Conservation (phyloP, 2,797 vertebrate species). For the Melanotaenia boesemani region DNA sequence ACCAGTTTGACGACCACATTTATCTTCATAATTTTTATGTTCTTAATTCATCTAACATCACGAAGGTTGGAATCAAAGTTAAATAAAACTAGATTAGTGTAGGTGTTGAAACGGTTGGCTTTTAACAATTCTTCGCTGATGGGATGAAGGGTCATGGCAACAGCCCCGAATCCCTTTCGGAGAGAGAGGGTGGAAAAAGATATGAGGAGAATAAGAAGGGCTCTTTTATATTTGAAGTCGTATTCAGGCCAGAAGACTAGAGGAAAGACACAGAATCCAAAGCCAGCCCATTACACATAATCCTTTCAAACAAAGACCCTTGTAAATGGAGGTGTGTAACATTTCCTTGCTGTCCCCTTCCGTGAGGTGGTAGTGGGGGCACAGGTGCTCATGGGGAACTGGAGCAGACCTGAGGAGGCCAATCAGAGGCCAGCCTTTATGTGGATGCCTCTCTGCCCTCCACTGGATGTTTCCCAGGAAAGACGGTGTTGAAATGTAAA, state of each 20-base stretch:
- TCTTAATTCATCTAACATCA: slow-evolving; percentile 7
- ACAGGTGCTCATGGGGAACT: slow-evolving; percentile 53
- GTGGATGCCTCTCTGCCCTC: slow-evolving; percentile 57
- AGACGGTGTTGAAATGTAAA: slow-evolving; percentile 74
- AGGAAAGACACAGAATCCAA: slow-evolving; percentile 48
- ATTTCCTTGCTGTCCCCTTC: slow-evolving; percentile 44
- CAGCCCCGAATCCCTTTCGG: slow-evolving; percentile 54
- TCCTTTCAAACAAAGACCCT: slow-evolving; percentile 60
- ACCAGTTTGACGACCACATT: slow-evolving; percentile 34
- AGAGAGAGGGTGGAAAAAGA: slow-evolving; percentile 38
- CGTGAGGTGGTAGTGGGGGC: slow-evolving; percentile 46
- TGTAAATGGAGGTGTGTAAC: slow-evolving; percentile 52
- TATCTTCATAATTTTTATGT: slow-evolving; percentile 31
- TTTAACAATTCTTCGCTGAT: slow-evolving; percentile 35
- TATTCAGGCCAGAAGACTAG: slow-evolving; percentile 31
- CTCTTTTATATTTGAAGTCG: slow-evolving; percentile 39
- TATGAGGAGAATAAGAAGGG: slow-evolving; percentile 37
- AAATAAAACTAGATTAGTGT: slow-evolving; percentile 37
- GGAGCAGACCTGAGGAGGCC: slow-evolving; percentile 52
- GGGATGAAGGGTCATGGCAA: slow-evolving; percentile 53
- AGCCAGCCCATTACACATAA: slow-evolving; percentile 43
- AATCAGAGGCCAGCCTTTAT: slow-evolving; percentile 67
- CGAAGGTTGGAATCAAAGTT: slow-evolving; percentile 33
- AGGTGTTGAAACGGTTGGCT: slow-evolving; percentile 65
- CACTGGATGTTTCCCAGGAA: slow-evolving; percentile 71